Evolutionary conservation across 2,797 vertebrate species (phyloP).

Genomic region (Ctenosaura bakeri): DNA sequence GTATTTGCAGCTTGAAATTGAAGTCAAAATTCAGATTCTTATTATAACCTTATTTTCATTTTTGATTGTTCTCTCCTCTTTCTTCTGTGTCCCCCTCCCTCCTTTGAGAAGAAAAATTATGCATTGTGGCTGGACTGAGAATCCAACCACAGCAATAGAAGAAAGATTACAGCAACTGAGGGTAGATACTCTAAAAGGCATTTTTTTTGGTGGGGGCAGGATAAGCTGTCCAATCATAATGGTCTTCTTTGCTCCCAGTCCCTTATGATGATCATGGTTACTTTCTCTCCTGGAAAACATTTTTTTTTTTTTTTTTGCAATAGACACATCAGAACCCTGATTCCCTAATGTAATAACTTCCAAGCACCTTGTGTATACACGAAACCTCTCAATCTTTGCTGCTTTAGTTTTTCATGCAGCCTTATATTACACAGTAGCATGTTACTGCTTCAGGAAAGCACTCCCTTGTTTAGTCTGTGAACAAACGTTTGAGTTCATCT

Average conservation of each 20-base stretch:
- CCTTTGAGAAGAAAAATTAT: background rate
- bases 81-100: background rate
- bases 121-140: background rate
- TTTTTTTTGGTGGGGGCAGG: no score
- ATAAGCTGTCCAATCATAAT: background rate
- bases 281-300: background rate
- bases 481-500: slow-evolving; percentile 21
- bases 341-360: background rate
- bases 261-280: background rate
- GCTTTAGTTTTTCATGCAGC: background rate
- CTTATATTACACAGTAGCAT: background rate
- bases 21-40: background rate
- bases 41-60: background rate
- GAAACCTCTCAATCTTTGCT: background rate
- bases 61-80: background rate
- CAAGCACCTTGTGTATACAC: background rate
- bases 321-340: background rate
- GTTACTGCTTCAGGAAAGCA: background rate
- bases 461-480: background rate
- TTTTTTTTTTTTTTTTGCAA: background rate
- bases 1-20: background rate
- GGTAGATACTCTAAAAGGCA: background rate
- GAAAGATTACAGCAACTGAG: background rate
- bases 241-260: background rate
- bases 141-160: background rate